phyloP scores from a whole-genome alignment of 2,113 vertebrate genomes.

The Colossoma macropomum region DNA sequence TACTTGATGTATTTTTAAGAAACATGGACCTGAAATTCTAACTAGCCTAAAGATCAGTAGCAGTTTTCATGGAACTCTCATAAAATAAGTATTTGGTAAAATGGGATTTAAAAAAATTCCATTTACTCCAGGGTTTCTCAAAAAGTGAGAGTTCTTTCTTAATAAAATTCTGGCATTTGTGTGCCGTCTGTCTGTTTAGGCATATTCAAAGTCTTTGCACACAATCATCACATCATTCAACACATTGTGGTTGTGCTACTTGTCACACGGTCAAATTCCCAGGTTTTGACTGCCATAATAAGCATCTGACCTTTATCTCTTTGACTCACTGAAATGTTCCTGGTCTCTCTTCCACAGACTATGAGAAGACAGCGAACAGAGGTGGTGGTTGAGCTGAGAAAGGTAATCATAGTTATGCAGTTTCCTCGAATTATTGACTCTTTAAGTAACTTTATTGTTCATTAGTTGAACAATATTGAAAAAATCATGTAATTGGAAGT shows the following conservation, averaged over 20 bases:
- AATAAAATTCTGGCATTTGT: not conserved
- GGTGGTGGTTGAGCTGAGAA: slow-evolving; percentile 96
- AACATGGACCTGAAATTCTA: not conserved
- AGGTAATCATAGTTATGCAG: slow-evolving; percentile 79
- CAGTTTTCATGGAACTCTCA: no score
- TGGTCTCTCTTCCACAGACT: slow-evolving; percentile 79
- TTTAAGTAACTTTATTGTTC: not conserved
- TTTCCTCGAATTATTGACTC: not conserved
- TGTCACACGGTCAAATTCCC: not conserved
- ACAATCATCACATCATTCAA: not conserved
- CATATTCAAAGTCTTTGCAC: not conserved
- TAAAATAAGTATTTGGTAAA: no score
- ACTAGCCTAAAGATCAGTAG: no score
- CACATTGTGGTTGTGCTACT: not conserved
- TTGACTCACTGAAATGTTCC: not conserved
- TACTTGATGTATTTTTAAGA: not conserved
- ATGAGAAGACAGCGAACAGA: slow-evolving; percentile 99
- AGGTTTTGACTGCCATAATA: not conserved
- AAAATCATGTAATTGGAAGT: not conserved
- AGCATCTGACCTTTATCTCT: not conserved
- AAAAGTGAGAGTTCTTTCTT: not conserved
- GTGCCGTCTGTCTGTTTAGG: slow-evolving; percentile 25
- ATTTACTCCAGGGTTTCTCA: not conserved
- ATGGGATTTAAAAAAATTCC: no score
- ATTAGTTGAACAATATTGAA: not conserved